Percentiles rank a stretch among this genome's conserved stretches.
These are phyloP conservation scores for Cyanocitta stelleri DNA, from an alignment of 2,113 vertebrate species.

Conservation along the genomic window DNA sequence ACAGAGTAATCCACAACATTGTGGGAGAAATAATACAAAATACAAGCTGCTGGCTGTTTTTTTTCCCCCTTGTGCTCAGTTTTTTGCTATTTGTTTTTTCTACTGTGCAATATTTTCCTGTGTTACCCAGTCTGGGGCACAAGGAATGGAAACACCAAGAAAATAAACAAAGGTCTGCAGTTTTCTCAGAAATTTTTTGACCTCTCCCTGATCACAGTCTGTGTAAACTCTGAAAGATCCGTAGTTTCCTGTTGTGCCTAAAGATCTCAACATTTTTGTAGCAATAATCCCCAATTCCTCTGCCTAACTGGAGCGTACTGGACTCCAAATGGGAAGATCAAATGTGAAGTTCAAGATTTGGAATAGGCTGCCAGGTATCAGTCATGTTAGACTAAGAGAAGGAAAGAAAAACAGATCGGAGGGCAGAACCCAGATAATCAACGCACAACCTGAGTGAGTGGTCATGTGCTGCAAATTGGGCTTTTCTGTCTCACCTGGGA, in stretches of 20 bases:
- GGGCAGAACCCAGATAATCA: not conserved
- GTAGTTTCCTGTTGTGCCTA: not conserved
- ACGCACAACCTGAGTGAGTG: too few relatives aligned
- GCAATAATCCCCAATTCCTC: not conserved
- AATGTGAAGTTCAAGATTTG: not conserved
- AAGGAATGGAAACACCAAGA: not conserved
- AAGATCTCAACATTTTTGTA: not conserved
- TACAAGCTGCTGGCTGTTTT: not conserved
- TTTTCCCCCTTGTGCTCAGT: rapidly evolving
- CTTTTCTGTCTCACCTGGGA: not conserved
- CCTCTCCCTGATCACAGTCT: not conserved
- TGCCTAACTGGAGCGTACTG: too few relatives aligned
- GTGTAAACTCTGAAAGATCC: not conserved
- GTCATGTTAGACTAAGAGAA: not conserved
- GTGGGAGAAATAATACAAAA: not conserved
- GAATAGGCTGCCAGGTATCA: not conserved
- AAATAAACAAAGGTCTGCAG: not conserved
- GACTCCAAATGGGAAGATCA: not conserved
- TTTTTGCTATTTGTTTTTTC: not conserved
- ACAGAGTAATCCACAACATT: not conserved
- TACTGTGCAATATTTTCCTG: not conserved
- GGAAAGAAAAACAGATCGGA: not conserved
- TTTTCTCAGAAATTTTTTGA: not conserved
- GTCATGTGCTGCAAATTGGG: rapidly evolving
- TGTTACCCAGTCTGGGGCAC: not conserved